Evolutionary conservation across 1,140 invertebrate species (phyloP).

Genomic region (Rhynchophorus ferrugineus): DNA sequence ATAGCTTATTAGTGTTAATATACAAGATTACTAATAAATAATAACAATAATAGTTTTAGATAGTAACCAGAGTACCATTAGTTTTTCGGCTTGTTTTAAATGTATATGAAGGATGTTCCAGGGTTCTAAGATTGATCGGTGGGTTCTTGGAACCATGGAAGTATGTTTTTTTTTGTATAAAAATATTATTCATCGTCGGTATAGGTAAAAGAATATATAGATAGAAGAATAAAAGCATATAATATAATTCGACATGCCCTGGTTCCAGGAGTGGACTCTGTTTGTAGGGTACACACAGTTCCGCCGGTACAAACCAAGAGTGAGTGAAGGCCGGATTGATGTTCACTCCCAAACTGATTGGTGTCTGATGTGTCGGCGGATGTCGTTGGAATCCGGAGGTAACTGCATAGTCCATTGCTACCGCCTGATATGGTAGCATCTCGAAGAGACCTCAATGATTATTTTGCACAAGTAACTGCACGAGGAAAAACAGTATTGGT

Average conservation of each 20-base stretch:
- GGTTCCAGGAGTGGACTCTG: slow-evolving; percentile 78
- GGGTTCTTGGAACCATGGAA: too few relatives aligned
- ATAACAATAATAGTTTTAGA: too few relatives aligned
- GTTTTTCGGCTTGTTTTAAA: too few relatives aligned
- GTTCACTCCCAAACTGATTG: slow-evolving; percentile 53
- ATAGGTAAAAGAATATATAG: too few relatives aligned
- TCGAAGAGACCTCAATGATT: slow-evolving; percentile 7
- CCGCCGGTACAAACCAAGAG: slow-evolving; percentile 88
- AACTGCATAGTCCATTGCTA: slow-evolving; percentile 81
- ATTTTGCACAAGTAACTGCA: background rate
- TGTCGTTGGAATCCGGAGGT: slow-evolving; percentile 63
- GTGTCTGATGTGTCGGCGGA: slow-evolving; percentile 60
- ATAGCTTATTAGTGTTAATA: too few relatives aligned
- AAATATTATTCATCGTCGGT: too few relatives aligned
- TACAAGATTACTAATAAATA: too few relatives aligned
- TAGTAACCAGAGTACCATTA: too few relatives aligned
- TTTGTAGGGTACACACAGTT: slow-evolving; percentile 79
- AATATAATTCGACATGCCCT: slow-evolving; percentile 67
- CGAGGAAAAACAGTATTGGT: background rate
- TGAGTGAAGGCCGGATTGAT: slow-evolving; percentile 67
- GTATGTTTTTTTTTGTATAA: too few relatives aligned
- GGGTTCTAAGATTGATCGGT: too few relatives aligned
- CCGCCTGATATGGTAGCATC: slow-evolving; percentile 81
- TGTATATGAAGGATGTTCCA: too few relatives aligned
- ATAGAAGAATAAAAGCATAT: slow-evolving; percentile 16